These are phyloP conservation scores for Apamea sordens DNA, from an alignment of 2,888 invertebrate species.

Conservation along the genomic window DNA sequence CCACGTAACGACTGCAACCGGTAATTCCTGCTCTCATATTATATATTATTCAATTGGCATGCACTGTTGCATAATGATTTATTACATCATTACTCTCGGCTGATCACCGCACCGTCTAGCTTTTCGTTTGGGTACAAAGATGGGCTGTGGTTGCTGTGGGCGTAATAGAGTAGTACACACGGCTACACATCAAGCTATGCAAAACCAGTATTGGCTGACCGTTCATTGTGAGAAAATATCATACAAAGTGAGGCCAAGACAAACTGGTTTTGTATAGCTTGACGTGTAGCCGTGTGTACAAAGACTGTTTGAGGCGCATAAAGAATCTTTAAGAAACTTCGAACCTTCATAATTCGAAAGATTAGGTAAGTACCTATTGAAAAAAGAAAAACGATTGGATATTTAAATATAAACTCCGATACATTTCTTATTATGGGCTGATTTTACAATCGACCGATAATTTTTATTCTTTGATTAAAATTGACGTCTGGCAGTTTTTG, in stretches of 20 bases:
- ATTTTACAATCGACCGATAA: no score
- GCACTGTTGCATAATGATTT: slow-evolving; percentile 43
- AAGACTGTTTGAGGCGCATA: neutral
- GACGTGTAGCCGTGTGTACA: no score
- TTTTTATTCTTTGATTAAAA: no score
- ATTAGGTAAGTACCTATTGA: neutral
- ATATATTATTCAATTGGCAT: slow-evolving; percentile 58
- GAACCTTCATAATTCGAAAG: neutral
- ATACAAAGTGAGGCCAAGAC: no score
- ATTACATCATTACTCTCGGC: slow-evolving; percentile 55
- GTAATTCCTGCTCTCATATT: slow-evolving; percentile 43
- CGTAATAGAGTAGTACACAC: neutral
- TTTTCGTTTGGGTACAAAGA: neutral
- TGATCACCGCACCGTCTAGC: slow-evolving; percentile 41
- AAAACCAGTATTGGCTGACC: no score
- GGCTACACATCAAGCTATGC: no score
- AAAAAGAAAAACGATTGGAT: neutral
- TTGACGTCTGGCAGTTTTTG: no score
- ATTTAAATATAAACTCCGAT: neutral
- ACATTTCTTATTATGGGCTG: neutral
- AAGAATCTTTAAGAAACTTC: neutral
- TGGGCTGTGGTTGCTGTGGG: neutral
- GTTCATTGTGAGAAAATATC: no score
- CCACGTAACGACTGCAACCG: slow-evolving; percentile 27
- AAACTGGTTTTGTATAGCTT: no score